Base-by-base conservation (phyloP, 2,113 vertebrate genomes). In the Daboia siamensis region DNA sequence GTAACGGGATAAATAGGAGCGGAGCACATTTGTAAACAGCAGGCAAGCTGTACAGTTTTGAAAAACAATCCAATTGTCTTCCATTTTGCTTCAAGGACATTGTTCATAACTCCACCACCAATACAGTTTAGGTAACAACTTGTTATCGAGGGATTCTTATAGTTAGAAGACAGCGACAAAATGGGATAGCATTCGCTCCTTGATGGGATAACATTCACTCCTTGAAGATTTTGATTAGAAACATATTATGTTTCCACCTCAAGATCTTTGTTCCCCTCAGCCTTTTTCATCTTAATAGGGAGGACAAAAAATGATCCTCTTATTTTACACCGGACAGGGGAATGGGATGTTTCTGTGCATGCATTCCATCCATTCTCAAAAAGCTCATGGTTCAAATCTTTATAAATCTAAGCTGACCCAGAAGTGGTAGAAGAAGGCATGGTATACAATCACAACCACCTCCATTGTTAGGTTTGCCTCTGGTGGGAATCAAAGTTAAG, bases 11-110 rank as follows among this genome's bases (percentile, higher is more conserved):
- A 95, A 95, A 96, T 93, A 92, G 94, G 93, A 96, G 91, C 80
- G 95, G 88, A 95, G 94, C 95, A 96, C 69, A 24, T 97, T 97
- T 97, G 96, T 96, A 97, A 97, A 96, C 95, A 97, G 97, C 96
- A 96, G 96, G 96, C 93, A 90, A 97, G 94, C 91, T 85, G 93
- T 97, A 96, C 96, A 95, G 90, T 96, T 95, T 39, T 97, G 95
- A 95, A 97, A 97, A 97, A 94, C 95, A 96, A 97, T 97, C 96
- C 93, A 95, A 94, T 93, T 95, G 96, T 96, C 96, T 93, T 95
- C 90, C 95, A 90, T 95, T 95, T 97, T 93, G 87, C 87, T 97
- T 93, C 95, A 95, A 97, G 95, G 94, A 90, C 95, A 96, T 59
- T 69, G 64, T 91, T 95, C 93, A 93, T 55, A 95, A 90, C 90